Evolutionary conservation across 2,888 invertebrate genomes (phyloP).

Genomic region (Papilio demoleus): DNA sequence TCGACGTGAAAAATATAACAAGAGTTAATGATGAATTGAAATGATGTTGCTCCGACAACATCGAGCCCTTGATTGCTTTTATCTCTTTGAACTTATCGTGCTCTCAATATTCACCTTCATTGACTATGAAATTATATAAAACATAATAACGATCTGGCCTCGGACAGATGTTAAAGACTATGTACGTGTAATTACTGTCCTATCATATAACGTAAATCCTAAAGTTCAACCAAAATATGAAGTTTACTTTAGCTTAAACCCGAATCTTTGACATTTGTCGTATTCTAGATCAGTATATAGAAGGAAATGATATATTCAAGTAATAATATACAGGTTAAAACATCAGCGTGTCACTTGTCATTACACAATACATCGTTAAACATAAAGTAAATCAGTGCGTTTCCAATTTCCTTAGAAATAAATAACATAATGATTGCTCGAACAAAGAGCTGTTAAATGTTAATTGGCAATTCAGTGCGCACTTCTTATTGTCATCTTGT

Average conservation of each 20-base stretch:
- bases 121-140: background rate
- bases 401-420: constrained; percentile 12
- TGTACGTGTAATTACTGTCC: no score
- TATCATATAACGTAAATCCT: no score
- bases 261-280: no score
- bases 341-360: background rate
- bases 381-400: constrained; percentile 11
- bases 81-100: background rate
- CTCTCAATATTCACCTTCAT: background rate
- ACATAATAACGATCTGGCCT: no score
- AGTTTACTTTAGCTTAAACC: no score
- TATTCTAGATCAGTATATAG: no score
- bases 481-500: constrained; percentile 11
- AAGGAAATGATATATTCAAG: no score
- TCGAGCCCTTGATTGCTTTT: background rate
- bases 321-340: no score
- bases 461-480: constrained; percentile 20
- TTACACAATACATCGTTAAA: background rate
- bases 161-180: no score
- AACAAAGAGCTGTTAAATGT: constrained; percentile 30
- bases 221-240: no score
- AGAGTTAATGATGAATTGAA: constrained; percentile 28
- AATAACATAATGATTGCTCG: constrained; percentile 20
- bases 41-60: background rate
- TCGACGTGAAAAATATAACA: constrained; percentile 15